Evolutionary conservation across 2,888 invertebrate genomes (phyloP).

Genomic region (Strigamia maritima): DNA sequence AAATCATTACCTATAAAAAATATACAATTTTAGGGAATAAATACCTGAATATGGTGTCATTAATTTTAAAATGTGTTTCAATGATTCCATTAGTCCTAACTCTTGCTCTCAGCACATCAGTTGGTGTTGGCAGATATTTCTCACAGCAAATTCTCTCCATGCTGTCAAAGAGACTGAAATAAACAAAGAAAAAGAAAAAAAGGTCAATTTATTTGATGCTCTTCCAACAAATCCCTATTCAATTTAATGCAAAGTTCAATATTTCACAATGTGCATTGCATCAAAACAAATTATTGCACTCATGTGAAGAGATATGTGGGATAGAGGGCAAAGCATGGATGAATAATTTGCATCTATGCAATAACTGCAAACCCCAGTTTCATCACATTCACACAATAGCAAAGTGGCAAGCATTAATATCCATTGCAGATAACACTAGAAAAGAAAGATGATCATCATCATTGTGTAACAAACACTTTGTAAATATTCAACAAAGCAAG

Average conservation of each 20-base stretch:
- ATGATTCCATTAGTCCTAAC: slow-evolving; percentile 66
- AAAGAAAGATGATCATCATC: background rate
- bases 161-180: slow-evolving; percentile 63
- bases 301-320: background rate
- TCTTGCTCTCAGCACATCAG: slow-evolving; percentile 62
- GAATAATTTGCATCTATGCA: slow-evolving; percentile 1
- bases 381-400: background rate
- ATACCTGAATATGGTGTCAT: slow-evolving; percentile 59
- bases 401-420: background rate
- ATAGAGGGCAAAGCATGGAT: background rate
- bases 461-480: background rate
- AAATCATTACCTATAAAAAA: background rate
- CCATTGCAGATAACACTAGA: background rate
- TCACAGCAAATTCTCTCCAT: slow-evolving; percentile 64
- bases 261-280: background rate
- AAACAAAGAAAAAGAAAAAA: slow-evolving; percentile 42
- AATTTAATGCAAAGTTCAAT: background rate
- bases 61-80: slow-evolving; percentile 64
- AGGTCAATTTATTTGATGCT: background rate
- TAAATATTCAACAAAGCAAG: background rate
- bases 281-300: background rate
- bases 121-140: slow-evolving; percentile 63
- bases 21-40: background rate
- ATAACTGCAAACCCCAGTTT: background rate
- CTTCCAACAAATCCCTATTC: background rate